Conservation (phyloP, 2,888 invertebrate genomes). For the Cryptops parisi region DNA sequence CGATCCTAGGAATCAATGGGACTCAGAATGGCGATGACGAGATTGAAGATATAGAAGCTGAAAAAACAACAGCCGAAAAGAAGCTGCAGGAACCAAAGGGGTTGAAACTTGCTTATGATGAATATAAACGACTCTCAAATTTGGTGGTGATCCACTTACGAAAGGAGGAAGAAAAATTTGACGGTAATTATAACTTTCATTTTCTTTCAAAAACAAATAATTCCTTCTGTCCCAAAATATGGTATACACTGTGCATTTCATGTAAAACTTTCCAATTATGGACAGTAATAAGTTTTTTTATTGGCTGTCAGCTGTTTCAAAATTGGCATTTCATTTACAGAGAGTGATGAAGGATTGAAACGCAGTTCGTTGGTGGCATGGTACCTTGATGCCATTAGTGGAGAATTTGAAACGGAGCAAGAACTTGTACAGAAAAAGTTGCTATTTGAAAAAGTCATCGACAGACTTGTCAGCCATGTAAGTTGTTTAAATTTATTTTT, state of each 20-base stretch:
- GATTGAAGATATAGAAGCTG: neutral
- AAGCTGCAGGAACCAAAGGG: conserved; percentile 21
- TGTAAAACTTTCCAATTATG: no score
- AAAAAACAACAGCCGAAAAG: neutral
- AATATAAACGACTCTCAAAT: conserved; percentile 83
- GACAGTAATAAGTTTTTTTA: no score
- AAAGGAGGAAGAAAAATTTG: conserved; percentile 49
- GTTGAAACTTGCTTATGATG: conserved; percentile 66
- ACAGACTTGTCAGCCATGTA: conserved; percentile 71
- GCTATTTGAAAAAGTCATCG: conserved; percentile 84
- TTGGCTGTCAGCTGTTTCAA: no score
- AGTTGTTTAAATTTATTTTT: conserved; percentile 29
- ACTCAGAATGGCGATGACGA: neutral
- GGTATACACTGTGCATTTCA: no score
- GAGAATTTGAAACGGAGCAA: conserved; percentile 77
- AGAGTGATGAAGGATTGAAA: conserved; percentile 31
- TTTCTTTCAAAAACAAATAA: no score
- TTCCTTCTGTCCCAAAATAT: no score
- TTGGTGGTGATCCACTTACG: conserved; percentile 82
- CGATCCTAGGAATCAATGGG: neutral
- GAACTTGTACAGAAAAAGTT: conserved; percentile 77
- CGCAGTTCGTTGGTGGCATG: conserved; percentile 77
- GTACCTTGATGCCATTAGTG: conserved; percentile 78
- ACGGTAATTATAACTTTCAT: conserved; percentile 25
- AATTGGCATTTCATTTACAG: neutral